phyloP scores from a whole-genome alignment of 92 coral and sea anemone genomes.

The Parazoanthus darwini region DNA sequence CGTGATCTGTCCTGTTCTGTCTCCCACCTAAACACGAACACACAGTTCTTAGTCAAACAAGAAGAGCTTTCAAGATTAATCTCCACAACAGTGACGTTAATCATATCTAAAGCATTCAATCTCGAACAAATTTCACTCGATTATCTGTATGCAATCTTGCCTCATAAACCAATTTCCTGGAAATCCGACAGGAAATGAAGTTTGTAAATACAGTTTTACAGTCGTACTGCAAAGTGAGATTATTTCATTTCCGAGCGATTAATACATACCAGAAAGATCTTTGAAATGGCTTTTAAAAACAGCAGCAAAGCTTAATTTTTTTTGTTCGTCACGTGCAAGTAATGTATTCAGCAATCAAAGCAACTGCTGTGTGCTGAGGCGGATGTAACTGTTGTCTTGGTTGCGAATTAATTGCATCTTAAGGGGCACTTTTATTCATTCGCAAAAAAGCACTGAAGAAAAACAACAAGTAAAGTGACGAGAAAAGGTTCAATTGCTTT shows the following conservation, averaged over 20 bases:
- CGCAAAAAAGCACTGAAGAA: background rate
- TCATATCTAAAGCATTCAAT: background rate
- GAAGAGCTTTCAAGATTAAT: background rate
- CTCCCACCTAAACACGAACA: constrained; percentile 76
- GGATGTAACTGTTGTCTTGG: background rate
- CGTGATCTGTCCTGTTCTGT: constrained; percentile 97
- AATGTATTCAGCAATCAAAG: constrained; percentile 1
- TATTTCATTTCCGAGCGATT: background rate
- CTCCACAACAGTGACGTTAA: background rate
- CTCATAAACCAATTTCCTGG: background rate
- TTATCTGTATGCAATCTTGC: background rate
- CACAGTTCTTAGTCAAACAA: background rate
- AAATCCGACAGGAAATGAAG: background rate
- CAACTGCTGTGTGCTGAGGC: background rate
- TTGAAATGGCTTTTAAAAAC: background rate
- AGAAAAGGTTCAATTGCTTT: background rate
- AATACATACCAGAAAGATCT: background rate
- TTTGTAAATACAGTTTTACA: background rate
- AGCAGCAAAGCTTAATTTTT: background rate
- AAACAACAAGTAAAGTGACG: background rate
- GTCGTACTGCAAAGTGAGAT: background rate
- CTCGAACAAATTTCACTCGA: background rate
- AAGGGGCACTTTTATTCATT: background rate
- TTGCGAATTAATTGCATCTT: background rate
- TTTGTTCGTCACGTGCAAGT: constrained; percentile 1